Percentiles rank a stretch among this genome's conserved stretches.
These are phyloP conservation scores for Machaerirhynchus nigripectus DNA, from an alignment of 2,113 vertebrate species.

Conservation along the genomic window DNA sequence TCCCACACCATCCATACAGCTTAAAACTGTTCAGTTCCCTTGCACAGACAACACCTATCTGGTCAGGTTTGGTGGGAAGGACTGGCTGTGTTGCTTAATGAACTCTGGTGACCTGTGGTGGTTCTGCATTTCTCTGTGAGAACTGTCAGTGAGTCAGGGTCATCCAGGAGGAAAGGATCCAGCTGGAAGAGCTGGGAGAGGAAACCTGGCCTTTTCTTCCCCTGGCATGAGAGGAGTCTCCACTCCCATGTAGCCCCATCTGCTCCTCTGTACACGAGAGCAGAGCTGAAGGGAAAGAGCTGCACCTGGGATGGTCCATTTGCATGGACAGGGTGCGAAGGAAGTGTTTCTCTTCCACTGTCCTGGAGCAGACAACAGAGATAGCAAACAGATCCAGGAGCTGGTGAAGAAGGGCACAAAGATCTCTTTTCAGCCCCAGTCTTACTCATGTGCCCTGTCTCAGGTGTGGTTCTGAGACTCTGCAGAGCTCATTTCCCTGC, in stretches of 20 bases:
- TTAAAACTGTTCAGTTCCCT: not conserved
- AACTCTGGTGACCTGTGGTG: not conserved
- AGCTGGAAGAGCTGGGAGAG: not conserved
- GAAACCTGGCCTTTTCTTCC: not conserved
- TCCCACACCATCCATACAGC: not conserved
- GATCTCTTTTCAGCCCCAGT: not conserved
- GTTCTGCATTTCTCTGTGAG: not conserved
- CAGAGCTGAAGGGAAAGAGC: not conserved
- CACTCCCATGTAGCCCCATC: rapidly evolving
- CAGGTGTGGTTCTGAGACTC: not conserved
- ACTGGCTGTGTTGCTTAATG: not conserved
- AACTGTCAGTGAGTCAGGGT: not conserved
- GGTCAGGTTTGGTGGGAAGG: not conserved
- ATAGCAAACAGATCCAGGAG: not conserved
- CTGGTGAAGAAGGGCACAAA: not conserved
- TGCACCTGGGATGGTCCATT: not conserved
- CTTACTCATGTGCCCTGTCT: not conserved
- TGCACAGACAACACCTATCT: not conserved
- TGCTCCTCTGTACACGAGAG: not conserved
- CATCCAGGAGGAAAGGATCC: not conserved
- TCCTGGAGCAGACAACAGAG: not conserved
- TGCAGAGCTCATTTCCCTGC: not conserved
- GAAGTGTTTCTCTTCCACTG: not conserved
- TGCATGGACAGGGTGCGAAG: not conserved
- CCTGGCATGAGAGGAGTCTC: not conserved